phyloP scores from a whole-genome alignment of 2,797 vertebrate genomes.

The Urophycis tenuis region DNA sequence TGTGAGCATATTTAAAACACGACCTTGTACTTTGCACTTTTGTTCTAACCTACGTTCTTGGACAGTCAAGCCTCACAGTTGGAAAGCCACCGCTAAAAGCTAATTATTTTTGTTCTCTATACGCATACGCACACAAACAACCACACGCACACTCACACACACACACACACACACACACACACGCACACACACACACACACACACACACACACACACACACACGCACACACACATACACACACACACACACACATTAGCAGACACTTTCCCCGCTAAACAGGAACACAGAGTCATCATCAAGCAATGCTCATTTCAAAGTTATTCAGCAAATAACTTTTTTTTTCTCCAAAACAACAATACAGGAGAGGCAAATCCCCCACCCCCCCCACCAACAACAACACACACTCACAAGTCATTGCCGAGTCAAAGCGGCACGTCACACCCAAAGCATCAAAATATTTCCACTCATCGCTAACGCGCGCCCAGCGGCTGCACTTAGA shows the following conservation, averaged over 20 bases:
- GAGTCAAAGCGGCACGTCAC: conserved; percentile 11
- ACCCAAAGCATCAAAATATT: neutral
- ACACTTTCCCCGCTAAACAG: conserved; percentile 4
- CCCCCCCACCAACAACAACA: conserved; percentile 12
- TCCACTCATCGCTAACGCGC: conserved; percentile 21
- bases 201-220: conserved; percentile 27
- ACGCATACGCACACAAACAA: neutral
- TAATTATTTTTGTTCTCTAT: conserved; percentile 11
- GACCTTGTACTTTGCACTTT: neutral
- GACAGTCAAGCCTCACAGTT: neutral
- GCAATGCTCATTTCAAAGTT: conserved; percentile 39
- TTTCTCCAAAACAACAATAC: conserved; percentile 26
- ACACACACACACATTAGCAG: neutral
- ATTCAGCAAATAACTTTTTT: conserved; percentile 27
- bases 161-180: conserved; percentile 10
- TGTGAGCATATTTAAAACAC: neutral
- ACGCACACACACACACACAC: conserved; percentile 8
- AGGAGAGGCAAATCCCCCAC: conserved; percentile 16
- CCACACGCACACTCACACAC: conserved; percentile 26
- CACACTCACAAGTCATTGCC: conserved; percentile 24
- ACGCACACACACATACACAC: conserved; percentile 1
- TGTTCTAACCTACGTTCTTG: neutral
- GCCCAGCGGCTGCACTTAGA: conserved; percentile 42
- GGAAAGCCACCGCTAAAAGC: neutral
- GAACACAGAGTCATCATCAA: conserved; percentile 25